A percentile compares a stretch with the other conserved stretches of the same genome.
Conservation (phyloP, 2,797 vertebrate species). For the Pseudotriccus pelzelni region DNA sequence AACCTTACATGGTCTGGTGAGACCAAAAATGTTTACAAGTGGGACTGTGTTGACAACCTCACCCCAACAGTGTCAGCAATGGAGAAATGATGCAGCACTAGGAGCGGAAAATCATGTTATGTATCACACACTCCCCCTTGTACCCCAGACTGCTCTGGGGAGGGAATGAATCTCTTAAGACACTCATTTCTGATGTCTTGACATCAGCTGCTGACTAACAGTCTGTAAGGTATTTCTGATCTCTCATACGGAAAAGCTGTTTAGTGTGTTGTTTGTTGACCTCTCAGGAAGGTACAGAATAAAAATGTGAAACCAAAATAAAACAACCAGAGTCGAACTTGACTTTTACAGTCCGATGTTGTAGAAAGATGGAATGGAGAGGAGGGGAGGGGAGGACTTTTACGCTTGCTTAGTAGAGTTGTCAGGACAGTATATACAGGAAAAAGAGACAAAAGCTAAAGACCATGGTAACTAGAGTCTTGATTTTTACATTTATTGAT, state of each 20-base stretch:
- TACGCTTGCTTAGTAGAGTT: background rate
- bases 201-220: background rate
- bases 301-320: background rate
- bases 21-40: background rate
- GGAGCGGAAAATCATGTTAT: background rate
- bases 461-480: background rate
- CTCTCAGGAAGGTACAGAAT: background rate
- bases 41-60: background rate
- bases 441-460: background rate
- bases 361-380: background rate
- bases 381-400: background rate
- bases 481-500: background rate
- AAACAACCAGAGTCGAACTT: background rate
- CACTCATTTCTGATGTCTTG: background rate
- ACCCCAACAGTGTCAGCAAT: background rate
- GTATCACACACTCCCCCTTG: accelerated
- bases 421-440: background rate
- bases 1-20: background rate
- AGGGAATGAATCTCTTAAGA: background rate
- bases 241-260: background rate
- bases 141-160: background rate
- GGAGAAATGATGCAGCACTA: background rate
- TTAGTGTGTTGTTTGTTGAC: background rate
- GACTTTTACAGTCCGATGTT: background rate
- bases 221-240: background rate